These are phyloP conservation scores for Myotis davidii DNA, from an alignment of 2,113 vertebrate genomes.

Conservation along the genomic window DNA sequence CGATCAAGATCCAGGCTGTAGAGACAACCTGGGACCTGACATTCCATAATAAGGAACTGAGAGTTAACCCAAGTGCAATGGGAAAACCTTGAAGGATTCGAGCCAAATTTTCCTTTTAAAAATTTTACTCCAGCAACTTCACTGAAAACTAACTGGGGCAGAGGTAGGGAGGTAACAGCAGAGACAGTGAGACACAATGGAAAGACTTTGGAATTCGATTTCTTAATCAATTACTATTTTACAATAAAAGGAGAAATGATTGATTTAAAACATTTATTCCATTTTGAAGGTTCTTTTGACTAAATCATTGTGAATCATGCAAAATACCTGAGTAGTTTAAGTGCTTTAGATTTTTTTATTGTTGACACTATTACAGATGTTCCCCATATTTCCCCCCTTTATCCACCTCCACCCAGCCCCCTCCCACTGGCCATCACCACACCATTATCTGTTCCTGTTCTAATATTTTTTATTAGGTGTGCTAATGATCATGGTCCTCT, in stretches of 20 bases:
- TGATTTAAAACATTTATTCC: background rate
- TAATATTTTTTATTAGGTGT: background rate
- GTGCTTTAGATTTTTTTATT: background rate
- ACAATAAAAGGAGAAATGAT: background rate
- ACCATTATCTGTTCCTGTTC: background rate
- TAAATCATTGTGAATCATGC: background rate
- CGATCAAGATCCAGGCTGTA: background rate
- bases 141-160: background rate
- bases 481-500: background rate
- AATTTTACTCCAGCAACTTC: background rate
- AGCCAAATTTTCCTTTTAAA: background rate
- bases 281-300: background rate
- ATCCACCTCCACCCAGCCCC: background rate
- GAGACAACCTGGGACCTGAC: too few relatives aligned
- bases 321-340: background rate
- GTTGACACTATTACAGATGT: background rate
- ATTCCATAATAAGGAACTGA: background rate
- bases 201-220: background rate
- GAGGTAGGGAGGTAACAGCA: background rate
- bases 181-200: background rate
- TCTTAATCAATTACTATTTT: background rate
- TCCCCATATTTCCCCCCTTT: background rate
- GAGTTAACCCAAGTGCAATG: background rate
- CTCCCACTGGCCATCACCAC: background rate
- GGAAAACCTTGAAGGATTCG: background rate